Conservation (phyloP, 2,888 invertebrate genomes). For the Phlogophora meticulosa region DNA sequence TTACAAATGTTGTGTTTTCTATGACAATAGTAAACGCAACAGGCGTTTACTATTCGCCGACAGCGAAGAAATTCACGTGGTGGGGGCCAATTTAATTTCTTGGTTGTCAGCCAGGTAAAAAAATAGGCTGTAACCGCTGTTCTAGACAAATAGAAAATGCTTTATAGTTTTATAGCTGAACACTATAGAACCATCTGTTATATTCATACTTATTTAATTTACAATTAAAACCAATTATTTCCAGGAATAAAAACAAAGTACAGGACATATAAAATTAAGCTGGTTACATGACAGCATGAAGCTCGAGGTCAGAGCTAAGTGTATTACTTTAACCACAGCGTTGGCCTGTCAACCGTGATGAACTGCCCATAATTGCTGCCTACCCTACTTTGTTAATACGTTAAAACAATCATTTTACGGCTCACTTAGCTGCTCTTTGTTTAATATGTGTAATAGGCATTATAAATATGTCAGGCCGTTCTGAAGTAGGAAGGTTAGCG, state of each 20-base stretch:
- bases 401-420: conserved; percentile 62
- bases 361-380: conserved; percentile 62
- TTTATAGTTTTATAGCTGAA: no score
- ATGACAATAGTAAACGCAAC: no score
- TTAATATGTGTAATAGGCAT: conserved; percentile 45
- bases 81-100: no score
- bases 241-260: conserved; percentile 18
- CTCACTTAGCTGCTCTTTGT: conserved; percentile 59
- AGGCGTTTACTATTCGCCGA: no score
- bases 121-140: no score
- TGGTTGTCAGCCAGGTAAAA: no score
- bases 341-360: conserved; percentile 60
- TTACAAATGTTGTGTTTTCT: no score
- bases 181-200: no score
- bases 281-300: conserved; percentile 26
- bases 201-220: conserved; percentile 1
- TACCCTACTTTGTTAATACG: conserved; percentile 56
- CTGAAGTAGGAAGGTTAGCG: conserved; percentile 9
- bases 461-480: conserved; percentile 31
- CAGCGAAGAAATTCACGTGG: no score
- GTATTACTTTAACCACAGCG: conserved; percentile 64
- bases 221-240: conserved; percentile 1
- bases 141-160: no score
- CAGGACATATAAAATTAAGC: conserved; percentile 22
- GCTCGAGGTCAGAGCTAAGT: conserved; percentile 58